Evolutionary conservation across 2,113 vertebrate genomes (phyloP).

Genomic region (Mastomys natalensis): DNA sequence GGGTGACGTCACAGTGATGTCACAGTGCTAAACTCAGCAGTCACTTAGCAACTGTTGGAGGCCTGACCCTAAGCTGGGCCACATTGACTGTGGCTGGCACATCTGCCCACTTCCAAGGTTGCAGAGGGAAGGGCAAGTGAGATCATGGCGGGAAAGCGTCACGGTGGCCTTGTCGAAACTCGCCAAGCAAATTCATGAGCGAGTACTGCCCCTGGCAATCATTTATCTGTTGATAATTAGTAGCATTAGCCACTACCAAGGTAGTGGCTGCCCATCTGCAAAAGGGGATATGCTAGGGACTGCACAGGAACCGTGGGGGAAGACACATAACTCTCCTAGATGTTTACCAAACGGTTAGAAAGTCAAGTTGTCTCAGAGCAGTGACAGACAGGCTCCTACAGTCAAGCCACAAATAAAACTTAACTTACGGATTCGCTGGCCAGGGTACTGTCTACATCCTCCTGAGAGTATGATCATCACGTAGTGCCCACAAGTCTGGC

Average conservation of each 20-base stretch:
- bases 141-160: neutral
- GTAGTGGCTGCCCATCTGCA: neutral
- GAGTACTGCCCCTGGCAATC: neutral
- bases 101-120: neutral
- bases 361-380: neutral
- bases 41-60: conserved; percentile 25
- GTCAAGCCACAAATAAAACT: neutral
- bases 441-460: accelerated
- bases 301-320: accelerated
- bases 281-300: neutral
- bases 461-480: neutral
- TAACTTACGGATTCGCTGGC: neutral
- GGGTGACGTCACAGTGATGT: conserved; percentile 48
- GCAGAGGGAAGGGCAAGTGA: neutral
- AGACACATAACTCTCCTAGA: neutral
- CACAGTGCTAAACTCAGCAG: neutral
- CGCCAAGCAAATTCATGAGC: neutral
- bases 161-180: neutral
- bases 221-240: neutral
- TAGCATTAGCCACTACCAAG: neutral
- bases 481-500: neutral
- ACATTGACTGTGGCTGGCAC: neutral
- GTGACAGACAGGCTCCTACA: neutral
- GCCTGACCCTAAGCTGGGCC: neutral
- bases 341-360: neutral